These are phyloP conservation scores for Peromyscus leucopus DNA, from an alignment of 2,113 vertebrate genomes.

Conservation along the genomic window DNA sequence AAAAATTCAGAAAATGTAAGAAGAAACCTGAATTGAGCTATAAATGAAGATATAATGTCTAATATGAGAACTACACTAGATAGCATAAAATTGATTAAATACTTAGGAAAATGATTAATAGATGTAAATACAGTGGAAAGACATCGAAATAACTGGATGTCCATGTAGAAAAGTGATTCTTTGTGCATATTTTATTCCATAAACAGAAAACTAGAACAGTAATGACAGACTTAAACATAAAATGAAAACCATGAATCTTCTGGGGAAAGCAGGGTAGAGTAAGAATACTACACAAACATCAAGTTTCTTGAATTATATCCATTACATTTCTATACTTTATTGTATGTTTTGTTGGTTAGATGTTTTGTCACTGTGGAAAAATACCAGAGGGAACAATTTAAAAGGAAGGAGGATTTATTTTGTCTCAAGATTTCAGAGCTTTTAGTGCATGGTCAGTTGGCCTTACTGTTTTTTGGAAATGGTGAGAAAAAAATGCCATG, in stretches of 20 bases:
- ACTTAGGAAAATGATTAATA: background rate
- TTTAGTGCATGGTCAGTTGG: background rate
- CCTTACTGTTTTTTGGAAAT: background rate
- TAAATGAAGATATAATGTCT: background rate
- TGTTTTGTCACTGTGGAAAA: background rate
- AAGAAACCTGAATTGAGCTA: background rate
- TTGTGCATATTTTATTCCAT: background rate
- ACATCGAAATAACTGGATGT: background rate
- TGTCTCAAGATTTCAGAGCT: background rate
- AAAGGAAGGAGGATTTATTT: background rate
- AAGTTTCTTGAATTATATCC: background rate
- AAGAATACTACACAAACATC: background rate
- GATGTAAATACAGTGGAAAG: background rate
- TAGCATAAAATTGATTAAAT: background rate
- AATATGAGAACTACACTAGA: background rate
- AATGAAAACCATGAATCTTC: background rate
- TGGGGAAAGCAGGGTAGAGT: background rate
- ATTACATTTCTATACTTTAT: background rate
- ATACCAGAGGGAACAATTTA: background rate
- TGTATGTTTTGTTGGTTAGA: background rate
- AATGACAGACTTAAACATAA: background rate
- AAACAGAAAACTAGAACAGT: background rate
- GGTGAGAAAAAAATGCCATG: background rate
- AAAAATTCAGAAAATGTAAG: background rate
- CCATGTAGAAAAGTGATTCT: background rate